These are phyloP conservation scores for Steinernema scapterisci DNA, from an alignment of 2,888 invertebrate genomes.

Conservation along the genomic window DNA sequence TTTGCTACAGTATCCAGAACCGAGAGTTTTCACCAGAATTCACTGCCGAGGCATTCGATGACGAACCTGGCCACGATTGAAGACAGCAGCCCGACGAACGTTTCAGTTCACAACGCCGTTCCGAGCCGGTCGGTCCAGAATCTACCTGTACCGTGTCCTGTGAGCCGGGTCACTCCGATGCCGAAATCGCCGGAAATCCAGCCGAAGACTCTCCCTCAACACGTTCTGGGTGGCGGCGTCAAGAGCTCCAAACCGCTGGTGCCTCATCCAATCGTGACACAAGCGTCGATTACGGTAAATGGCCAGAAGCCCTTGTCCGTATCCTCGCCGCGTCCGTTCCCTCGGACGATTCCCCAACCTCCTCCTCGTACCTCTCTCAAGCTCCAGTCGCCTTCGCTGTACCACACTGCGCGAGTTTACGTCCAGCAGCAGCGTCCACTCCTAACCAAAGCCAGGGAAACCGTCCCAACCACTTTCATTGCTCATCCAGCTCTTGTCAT, in stretches of 20 bases:
- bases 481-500: constrained; percentile 17
- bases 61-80: not conserved
- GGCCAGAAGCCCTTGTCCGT: not conserved
- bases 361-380: not conserved
- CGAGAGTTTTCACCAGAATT: constrained; percentile 12
- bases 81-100: no score
- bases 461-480: constrained; percentile 3
- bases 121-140: no score
- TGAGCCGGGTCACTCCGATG: constrained; percentile 4
- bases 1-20: constrained; percentile 25
- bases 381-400: constrained; percentile 1
- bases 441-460: not conserved
- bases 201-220: not conserved
- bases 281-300: not conserved
- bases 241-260: no score
- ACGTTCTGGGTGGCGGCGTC: no score
- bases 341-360: constrained; percentile 14
- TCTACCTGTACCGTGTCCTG: not conserved
- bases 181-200: constrained; percentile 6
- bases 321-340: not conserved
- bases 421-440: constrained; percentile 19
- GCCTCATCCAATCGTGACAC: not conserved
- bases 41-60: not conserved
- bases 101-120: no score
- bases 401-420: constrained; percentile 24